Evolutionary conservation across 2,888 invertebrate species (phyloP), one percentile per base, ranked within the genome.

Genomic region (Sphecodes monilicornis): DNA sequence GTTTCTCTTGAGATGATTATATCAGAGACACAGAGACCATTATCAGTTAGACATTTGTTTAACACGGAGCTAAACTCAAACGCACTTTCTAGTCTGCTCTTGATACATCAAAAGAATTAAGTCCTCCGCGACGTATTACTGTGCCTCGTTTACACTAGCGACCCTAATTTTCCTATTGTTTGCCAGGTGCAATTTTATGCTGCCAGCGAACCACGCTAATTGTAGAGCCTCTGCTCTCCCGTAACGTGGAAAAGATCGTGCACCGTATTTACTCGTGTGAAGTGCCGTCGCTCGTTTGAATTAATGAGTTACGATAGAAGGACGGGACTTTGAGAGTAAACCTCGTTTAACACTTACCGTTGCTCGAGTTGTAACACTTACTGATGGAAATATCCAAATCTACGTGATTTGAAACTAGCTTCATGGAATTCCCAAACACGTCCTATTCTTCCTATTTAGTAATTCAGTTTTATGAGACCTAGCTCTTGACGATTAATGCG

Each of bases 91-190:
- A 89, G 76, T 80, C 73, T 75, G 80, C 66, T 86, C 79, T 79
- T 78, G 83, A 85, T 84, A 79, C 73, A 18, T 32, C 29, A 18
- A 66, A n/a, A 76, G 50, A 85, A 83, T 80, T 46, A 78, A 87
- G 80, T 85, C 68, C 78, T 73, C 75, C 39, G 36, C n/a, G 75
- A 69, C 66, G 80, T 68, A 57, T 82, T 80, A 73, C 81, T 50
- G 80, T 74, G 77, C 87, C 88, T 82, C 82, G 79, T 90, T 90
- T 85, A 75, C 85, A 84, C 83, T 72, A 60, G 68, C 86, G 88
- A 86, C 88, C 88, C 84, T 90, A 90, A 90, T 90, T 89, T 85
- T 86, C 80, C 85, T 73, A 90, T 90, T 90, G 90, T 90, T 84
- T 84, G 66, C 32, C 76, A 11, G 69, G 75, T 60, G 86, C 76